Conservation (phyloP, 2,113 vertebrate species). For the Piprites chloris region DNA sequence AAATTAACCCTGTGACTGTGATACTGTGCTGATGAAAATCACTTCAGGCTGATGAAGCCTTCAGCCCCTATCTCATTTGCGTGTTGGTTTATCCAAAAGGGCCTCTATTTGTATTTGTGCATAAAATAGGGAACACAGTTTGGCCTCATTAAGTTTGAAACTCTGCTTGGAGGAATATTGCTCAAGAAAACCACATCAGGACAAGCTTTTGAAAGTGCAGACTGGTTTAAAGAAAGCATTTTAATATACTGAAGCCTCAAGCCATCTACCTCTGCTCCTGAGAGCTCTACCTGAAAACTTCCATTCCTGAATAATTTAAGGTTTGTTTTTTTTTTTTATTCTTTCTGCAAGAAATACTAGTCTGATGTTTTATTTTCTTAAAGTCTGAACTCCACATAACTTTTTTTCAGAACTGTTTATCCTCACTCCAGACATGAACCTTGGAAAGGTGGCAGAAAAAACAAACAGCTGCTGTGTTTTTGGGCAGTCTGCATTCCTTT, state of each 20-base stretch:
- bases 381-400: constrained; percentile 65
- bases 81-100: not conserved
- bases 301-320: constrained; percentile 50
- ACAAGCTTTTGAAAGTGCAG: constrained; percentile 27
- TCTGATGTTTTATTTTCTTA: constrained; percentile 74
- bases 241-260: constrained; percentile 35
- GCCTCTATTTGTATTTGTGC: not conserved
- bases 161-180: constrained; percentile 39
- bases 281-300: constrained; percentile 61
- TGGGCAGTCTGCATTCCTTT: constrained; percentile 78
- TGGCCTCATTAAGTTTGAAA: constrained; percentile 15
- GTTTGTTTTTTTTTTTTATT: not conserved
- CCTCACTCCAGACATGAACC: constrained; percentile 75
- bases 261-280: constrained; percentile 27
- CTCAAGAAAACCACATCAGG: constrained; percentile 51
- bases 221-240: constrained; percentile 33
- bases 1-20: not conserved
- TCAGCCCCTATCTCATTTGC: not conserved
- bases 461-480: constrained; percentile 72
- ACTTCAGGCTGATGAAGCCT: not conserved
- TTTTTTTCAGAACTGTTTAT: constrained; percentile 70
- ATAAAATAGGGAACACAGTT: not conserved
- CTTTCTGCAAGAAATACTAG: constrained; percentile 53
- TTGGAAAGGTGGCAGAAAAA: constrained; percentile 79
- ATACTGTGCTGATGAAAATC: not conserved